Evolutionary conservation across 37 sponge, comb jelly and placozoan species (phyloP).

Genomic region (Spongia lamella): DNA sequence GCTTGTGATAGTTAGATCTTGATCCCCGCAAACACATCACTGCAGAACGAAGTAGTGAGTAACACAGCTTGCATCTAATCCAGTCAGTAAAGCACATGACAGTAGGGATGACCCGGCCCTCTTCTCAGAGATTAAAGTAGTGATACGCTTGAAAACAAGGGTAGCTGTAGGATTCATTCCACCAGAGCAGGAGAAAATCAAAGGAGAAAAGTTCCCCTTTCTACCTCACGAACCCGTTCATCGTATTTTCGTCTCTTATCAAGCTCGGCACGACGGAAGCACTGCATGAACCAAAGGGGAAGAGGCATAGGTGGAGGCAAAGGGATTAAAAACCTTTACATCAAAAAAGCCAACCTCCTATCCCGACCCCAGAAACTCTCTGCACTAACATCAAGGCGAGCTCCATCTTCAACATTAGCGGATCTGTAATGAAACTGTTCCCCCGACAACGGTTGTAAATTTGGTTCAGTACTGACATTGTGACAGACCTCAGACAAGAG

Average conservation of each 20-base stretch:
- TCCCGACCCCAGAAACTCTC: slow-evolving; percentile 5
- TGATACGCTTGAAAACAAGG: background rate
- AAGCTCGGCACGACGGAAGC: slow-evolving; percentile 3
- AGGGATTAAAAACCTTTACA: slow-evolving; percentile 17
- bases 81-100: background rate
- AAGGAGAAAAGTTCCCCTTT: slow-evolving; percentile 16
- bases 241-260: slow-evolving; percentile 13
- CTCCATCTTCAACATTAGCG: slow-evolving; percentile 8
- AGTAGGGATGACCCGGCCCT: background rate
- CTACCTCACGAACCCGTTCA: slow-evolving; percentile 16
- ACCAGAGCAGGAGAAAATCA: slow-evolving; percentile 13
- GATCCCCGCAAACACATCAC: slow-evolving; percentile 17
- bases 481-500: slow-evolving; percentile 7
- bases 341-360: slow-evolving; percentile 2
- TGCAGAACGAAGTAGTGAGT: slow-evolving; percentile 15
- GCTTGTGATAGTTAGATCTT: background rate
- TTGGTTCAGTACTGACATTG: slow-evolving; percentile 11
- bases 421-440: slow-evolving; percentile 1
- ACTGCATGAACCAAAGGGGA: too few species aligned
- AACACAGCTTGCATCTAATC: slow-evolving; percentile 6
- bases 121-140: slow-evolving; percentile 5
- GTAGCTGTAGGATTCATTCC: slow-evolving; percentile 6
- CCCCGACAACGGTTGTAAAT: slow-evolving; percentile 2
- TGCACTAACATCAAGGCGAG: slow-evolving; percentile 12
- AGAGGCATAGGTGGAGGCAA: too few species aligned